Conservation (phyloP, 2,888 invertebrate species). For the Subacronicta megacephala region DNA sequence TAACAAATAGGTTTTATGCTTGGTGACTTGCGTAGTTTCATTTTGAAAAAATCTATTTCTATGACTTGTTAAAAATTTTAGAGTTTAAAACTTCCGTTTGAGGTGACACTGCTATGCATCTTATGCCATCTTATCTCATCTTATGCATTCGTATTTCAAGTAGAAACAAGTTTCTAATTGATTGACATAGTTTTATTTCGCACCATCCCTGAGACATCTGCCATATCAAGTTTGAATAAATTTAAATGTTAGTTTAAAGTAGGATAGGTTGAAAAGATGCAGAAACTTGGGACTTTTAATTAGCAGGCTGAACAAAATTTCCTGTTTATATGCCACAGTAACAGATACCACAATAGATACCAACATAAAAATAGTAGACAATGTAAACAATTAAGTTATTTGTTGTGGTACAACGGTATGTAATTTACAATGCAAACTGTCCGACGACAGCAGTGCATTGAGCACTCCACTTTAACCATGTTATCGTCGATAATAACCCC, state of each 20-base stretch:
- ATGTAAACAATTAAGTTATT: conserved; percentile 12
- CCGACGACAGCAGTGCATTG: conserved; percentile 10
- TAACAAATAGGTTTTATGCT: conserved; percentile 30
- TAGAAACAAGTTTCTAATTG: conserved; percentile 3
- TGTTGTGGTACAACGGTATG: conserved; percentile 8
- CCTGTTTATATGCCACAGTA: neutral
- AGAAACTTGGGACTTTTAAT: neutral
- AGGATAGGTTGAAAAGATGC: too few species aligned
- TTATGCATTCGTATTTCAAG: conserved; percentile 5
- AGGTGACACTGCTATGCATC: conserved; percentile 35
- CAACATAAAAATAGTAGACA: conserved; percentile 11
- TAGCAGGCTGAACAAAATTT: too few species aligned
- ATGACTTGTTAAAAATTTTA: conserved; percentile 22
- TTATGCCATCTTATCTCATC: conserved; percentile 24
- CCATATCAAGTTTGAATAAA: neutral
- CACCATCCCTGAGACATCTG: neutral
- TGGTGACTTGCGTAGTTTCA: conserved; percentile 21
- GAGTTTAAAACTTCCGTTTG: conserved; percentile 42
- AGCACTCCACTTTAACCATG: conserved; percentile 26
- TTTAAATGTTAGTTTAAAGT: neutral
- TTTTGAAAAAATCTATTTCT: conserved; percentile 25
- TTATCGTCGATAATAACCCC: conserved; percentile 28
- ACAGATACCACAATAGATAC: conserved; percentile 17
- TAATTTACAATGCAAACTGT: conserved; percentile 20
- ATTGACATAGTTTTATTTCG: conserved; percentile 10